Evolutionary conservation across 2,888 invertebrate genomes (phyloP).

Genomic region (Bellardia pandia): DNA sequence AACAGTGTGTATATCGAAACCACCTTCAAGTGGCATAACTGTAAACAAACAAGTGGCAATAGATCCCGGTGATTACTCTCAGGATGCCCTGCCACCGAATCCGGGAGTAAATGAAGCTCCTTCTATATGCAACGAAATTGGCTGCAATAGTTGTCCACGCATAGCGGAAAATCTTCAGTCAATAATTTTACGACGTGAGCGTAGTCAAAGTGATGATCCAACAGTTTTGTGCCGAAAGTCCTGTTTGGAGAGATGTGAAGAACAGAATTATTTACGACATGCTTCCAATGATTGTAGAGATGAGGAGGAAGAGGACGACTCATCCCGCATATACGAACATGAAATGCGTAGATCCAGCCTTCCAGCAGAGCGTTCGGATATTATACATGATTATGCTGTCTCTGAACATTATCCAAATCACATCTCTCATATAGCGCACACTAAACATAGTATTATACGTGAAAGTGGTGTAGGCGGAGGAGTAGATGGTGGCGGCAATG

Average conservation of each 20-base stretch:
- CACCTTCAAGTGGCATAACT: slow-evolving; percentile 77
- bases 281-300: slow-evolving; percentile 71
- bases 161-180: slow-evolving; percentile 55
- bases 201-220: slow-evolving; percentile 69
- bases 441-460: slow-evolving; percentile 53
- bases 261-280: slow-evolving; percentile 76
- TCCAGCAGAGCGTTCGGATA: slow-evolving; percentile 57
- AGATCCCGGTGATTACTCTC: slow-evolving; percentile 81
- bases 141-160: slow-evolving; percentile 73
- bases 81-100: slow-evolving; percentile 56
- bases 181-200: slow-evolving; percentile 73
- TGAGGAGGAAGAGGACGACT: slow-evolving; percentile 75
- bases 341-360: slow-evolving; percentile 67
- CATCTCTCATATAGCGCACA: slow-evolving; percentile 34
- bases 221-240: slow-evolving; percentile 55
- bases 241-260: slow-evolving; percentile 62
- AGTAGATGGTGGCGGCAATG: background rate
- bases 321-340: slow-evolving; percentile 57
- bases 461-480: slow-evolving; percentile 22
- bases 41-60: slow-evolving; percentile 84
- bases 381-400: slow-evolving; percentile 59
- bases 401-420: slow-evolving; percentile 53
- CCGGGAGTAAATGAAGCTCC: slow-evolving; percentile 57
- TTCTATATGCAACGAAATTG: slow-evolving; percentile 74
- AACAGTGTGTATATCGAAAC: slow-evolving; percentile 51